Conservation (phyloP, 1,140 invertebrate genomes). For the Rhopalosiphum maidis region DNA sequence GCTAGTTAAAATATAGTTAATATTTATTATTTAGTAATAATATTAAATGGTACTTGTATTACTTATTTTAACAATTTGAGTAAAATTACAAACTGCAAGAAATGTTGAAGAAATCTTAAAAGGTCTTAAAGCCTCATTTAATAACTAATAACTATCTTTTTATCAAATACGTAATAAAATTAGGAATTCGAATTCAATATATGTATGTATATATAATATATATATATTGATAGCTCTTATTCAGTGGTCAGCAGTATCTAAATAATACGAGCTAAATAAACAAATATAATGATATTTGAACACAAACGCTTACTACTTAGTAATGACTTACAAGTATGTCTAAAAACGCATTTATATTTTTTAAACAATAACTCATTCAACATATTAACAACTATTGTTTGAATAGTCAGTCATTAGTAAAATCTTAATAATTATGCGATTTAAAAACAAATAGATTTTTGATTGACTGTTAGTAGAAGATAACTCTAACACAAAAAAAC, state of each 20-base stretch:
- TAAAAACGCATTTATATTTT: neutral
- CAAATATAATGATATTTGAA: neutral
- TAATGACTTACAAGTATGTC: neutral
- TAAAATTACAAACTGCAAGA: neutral
- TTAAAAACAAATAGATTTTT: neutral
- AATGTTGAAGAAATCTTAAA: neutral
- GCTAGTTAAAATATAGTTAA: neutral
- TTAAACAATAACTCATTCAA: neutral
- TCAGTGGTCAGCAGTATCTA: neutral
- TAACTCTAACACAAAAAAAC: neutral
- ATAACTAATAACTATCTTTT: neutral
- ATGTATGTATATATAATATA: neutral
- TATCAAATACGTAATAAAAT: neutral
- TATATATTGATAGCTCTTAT: neutral
- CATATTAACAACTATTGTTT: neutral
- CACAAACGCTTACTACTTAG: neutral
- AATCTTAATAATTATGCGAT: neutral
- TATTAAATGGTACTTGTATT: neutral
- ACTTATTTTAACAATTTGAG: neutral
- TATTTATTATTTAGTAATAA: neutral
- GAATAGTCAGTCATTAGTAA: neutral
- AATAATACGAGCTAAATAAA: constrained; percentile 1
- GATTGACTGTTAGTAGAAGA: neutral
- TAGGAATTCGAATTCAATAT: neutral
- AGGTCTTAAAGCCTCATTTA: neutral